Evolutionary conservation across 2,888 invertebrate genomes (phyloP).

Genomic region (Rhamphomyia laevipes): DNA sequence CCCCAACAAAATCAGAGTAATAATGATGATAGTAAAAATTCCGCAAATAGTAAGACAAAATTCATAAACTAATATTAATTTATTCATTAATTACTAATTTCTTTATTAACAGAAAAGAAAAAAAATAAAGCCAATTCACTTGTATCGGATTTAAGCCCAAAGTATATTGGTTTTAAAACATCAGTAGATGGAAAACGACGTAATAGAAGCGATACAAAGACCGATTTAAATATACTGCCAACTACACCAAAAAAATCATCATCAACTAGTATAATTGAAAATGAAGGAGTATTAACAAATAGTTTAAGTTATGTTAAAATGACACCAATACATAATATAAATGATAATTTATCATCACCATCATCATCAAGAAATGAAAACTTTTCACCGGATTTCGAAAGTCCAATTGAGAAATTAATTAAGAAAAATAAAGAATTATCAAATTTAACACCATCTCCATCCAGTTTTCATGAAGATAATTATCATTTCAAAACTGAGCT

Average conservation of each 20-base stretch:
- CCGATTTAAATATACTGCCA: neutral
- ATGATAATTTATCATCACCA: conserved; percentile 12
- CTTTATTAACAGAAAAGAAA: too few relatives aligned
- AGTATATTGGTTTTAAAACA: conserved; percentile 30
- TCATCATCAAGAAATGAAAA: conserved; percentile 11
- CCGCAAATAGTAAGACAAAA: too few relatives aligned
- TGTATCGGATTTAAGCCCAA: conserved; percentile 30
- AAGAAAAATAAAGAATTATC: conserved; percentile 25
- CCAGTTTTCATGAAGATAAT: too few relatives aligned
- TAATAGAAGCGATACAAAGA: conserved; percentile 7
- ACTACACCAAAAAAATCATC: too few relatives aligned
- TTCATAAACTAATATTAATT: too few relatives aligned
- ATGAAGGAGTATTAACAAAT: conserved; percentile 11
- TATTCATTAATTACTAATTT: too few relatives aligned
- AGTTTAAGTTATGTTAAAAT: conserved; percentile 5
- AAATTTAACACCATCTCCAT: too few relatives aligned
- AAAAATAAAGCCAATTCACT: conserved; percentile 14
- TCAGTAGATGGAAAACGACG: conserved; percentile 17
- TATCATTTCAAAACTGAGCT: too few relatives aligned
- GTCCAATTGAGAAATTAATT: conserved; percentile 32
- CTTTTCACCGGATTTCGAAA: conserved; percentile 19
- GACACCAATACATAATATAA: conserved; percentile 1
- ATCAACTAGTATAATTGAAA: too few relatives aligned
- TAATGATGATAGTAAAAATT: too few relatives aligned
- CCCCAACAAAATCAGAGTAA: too few relatives aligned